These are phyloP conservation scores for Botrylloides violaceus DNA, from an alignment of 23 tunicate species.

Conservation along the genomic window DNA sequence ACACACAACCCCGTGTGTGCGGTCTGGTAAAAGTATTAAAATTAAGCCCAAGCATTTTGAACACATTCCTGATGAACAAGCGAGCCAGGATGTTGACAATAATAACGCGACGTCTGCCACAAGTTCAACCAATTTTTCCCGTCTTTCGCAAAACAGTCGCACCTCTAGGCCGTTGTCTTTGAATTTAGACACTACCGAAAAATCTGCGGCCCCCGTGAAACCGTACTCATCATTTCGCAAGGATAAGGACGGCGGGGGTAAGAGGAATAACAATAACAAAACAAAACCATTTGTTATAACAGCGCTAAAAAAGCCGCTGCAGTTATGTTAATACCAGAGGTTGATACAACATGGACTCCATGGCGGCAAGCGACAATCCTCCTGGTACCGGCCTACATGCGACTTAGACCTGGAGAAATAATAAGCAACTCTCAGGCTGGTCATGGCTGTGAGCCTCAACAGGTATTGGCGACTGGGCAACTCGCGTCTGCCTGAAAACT, in stretches of 20 bases:
- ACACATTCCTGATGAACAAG: not conserved
- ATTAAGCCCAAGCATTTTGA: not conserved
- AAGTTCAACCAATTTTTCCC: not conserved
- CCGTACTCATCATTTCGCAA: slow-evolving; percentile 9
- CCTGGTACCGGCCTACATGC: too few relatives aligned
- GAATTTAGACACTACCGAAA: not conserved
- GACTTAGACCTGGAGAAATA: too few relatives aligned
- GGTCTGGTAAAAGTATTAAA: too few relatives aligned
- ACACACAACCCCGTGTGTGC: not conserved
- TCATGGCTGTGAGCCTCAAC: too few relatives aligned
- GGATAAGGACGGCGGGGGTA: not conserved
- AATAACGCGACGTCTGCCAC: not conserved
- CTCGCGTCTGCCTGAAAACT: too few relatives aligned
- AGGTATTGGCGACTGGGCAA: too few relatives aligned
- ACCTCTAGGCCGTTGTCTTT: not conserved
- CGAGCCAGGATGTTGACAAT: not conserved
- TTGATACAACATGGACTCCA: too few relatives aligned
- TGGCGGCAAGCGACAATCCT: too few relatives aligned
- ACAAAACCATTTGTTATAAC: slow-evolving; percentile 8
- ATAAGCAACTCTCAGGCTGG: too few relatives aligned
- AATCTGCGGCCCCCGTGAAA: not conserved
- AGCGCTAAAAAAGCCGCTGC: slow-evolving; percentile 8
- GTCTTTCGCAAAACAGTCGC: not conserved
- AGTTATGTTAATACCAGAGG: slow-evolving; percentile 10
- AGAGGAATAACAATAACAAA: not conserved